phyloP scores from a whole-genome alignment of 23 tunicate species.

The Trididemnum clinides region DNA sequence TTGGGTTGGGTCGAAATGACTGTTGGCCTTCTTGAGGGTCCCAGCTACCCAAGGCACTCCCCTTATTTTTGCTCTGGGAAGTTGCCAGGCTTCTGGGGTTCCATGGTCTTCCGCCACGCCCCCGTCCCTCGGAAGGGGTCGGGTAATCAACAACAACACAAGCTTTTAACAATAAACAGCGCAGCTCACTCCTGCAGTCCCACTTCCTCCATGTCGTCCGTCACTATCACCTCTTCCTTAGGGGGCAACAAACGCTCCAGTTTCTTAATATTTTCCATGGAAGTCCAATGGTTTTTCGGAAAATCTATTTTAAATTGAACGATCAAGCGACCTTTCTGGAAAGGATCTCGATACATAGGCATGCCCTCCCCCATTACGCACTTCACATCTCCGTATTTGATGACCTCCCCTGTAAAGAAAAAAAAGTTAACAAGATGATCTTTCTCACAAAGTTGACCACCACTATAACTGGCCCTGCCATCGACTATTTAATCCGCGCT shows the following conservation, averaged over 20 bases:
- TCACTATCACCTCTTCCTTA: slow-evolving; percentile 61
- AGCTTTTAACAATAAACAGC: not conserved
- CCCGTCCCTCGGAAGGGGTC: too few relatives aligned
- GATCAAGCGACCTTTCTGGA: slow-evolving; percentile 88
- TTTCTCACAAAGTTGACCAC: too few relatives aligned
- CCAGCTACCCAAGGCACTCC: too few relatives aligned
- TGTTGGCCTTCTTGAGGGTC: too few relatives aligned
- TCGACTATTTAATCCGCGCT: too few relatives aligned
- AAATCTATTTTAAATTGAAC: slow-evolving; percentile 80
- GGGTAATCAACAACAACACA: too few relatives aligned
- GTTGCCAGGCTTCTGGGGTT: too few relatives aligned
- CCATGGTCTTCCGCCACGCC: too few relatives aligned
- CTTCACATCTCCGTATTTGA: slow-evolving; percentile 72
- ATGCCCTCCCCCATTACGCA: slow-evolving; percentile 97
- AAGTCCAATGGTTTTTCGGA: slow-evolving; percentile 80
- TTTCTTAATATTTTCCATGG: slow-evolving; percentile 51
- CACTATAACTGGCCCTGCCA: too few relatives aligned
- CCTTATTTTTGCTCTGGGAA: too few relatives aligned
- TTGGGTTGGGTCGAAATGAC: too few relatives aligned
- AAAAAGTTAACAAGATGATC: too few relatives aligned
- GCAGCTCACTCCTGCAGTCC: slow-evolving; percentile 60
- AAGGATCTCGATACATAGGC: slow-evolving; percentile 96
- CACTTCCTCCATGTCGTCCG: slow-evolving; percentile 94
- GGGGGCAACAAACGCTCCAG: slow-evolving; percentile 80
- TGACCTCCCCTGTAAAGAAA: slow-evolving; percentile 71